These are phyloP conservation scores for Ennomos erosarius DNA, from an alignment of 2,888 invertebrate species.

Conservation along the genomic window DNA sequence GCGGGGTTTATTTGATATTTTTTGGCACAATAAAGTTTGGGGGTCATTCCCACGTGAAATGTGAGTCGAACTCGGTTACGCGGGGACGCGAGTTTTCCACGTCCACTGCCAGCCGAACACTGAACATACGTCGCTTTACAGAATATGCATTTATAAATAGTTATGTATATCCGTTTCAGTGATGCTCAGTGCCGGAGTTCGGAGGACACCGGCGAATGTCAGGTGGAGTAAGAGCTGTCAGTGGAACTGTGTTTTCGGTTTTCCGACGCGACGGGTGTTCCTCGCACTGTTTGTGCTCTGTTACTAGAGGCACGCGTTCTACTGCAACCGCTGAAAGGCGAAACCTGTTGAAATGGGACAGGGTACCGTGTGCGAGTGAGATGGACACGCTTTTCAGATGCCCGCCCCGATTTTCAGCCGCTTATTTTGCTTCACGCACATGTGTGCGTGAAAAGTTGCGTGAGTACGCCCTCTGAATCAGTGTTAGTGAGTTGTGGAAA, in stretches of 20 bases:
- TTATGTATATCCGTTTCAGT: conserved; percentile 70
- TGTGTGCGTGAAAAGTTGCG: conserved; percentile 81
- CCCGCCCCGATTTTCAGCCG: conserved; percentile 70
- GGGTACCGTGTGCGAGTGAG: conserved; percentile 70
- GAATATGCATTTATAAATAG: conserved; percentile 78
- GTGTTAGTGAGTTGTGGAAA: conserved; percentile 83
- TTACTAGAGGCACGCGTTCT: conserved; percentile 81
- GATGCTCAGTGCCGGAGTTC: conserved; percentile 63
- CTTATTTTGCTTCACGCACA: conserved; percentile 72
- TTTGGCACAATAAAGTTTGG: conserved; percentile 71
- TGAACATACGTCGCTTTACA: conserved; percentile 65
- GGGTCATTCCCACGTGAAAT: conserved; percentile 64
- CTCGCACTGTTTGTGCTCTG: conserved; percentile 79
- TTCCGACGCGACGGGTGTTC: conserved; percentile 77
- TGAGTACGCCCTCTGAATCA: conserved; percentile 69
- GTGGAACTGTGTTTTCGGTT: conserved; percentile 77
- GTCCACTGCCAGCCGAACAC: conserved; percentile 61
- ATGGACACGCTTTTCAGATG: conserved; percentile 49
- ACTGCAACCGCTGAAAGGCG: conserved; percentile 81
- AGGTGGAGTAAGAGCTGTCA: conserved; percentile 77
- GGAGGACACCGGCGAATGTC: conserved; percentile 71
- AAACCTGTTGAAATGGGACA: conserved; percentile 84
- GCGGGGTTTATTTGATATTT: conserved; percentile 62
- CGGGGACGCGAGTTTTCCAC: conserved; percentile 60
- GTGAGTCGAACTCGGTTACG: conserved; percentile 55